Evolutionary conservation across 1,140 invertebrate species (phyloP).

Genomic region (Galendromus occidentalis): DNA sequence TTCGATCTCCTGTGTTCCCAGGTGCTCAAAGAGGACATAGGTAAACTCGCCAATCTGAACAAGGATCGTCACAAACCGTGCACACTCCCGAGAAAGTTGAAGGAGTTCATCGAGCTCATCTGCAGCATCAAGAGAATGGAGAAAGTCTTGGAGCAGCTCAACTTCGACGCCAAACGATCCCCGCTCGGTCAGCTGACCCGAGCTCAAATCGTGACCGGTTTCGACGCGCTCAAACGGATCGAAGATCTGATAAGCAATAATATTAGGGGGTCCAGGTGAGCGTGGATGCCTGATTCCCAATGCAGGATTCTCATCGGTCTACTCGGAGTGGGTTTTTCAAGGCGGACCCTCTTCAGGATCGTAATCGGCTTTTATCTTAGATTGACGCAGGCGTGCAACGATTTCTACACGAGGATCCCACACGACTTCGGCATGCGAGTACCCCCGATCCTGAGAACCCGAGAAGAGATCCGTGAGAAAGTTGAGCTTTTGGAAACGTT

Average conservation of each 20-base stretch:
- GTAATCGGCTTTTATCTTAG: background rate
- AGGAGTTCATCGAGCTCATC: slow-evolving; percentile 34
- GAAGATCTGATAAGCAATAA: slow-evolving; percentile 25
- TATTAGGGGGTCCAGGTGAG: slow-evolving; percentile 15
- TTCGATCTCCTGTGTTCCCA: background rate
- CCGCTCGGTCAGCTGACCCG: slow-evolving; percentile 35
- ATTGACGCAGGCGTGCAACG: slow-evolving; percentile 29
- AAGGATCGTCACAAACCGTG: background rate
- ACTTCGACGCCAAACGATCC: slow-evolving; percentile 26
- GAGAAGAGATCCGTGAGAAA: slow-evolving; percentile 25
- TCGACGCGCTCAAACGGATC: slow-evolving; percentile 32
- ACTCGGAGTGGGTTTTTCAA: too few species aligned
- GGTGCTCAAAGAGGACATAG: slow-evolving; percentile 11
- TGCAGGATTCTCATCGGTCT: too few species aligned
- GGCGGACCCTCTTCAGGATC: too few species aligned
- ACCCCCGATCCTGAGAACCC: slow-evolving; percentile 24
- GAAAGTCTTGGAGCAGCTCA: slow-evolving; percentile 33
- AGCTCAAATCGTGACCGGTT: slow-evolving; percentile 36
- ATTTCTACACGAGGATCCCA: slow-evolving; percentile 39
- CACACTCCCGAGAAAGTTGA: slow-evolving; percentile 27
- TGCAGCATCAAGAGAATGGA: slow-evolving; percentile 38
- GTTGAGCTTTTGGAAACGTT: slow-evolving; percentile 37
- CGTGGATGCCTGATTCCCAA: too few species aligned
- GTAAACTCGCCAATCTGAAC: slow-evolving; percentile 16
- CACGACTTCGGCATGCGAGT: slow-evolving; percentile 34